Conservation (phyloP, 92 coral and sea anemone genomes). For the Chrysogorgia sp. region DNA sequence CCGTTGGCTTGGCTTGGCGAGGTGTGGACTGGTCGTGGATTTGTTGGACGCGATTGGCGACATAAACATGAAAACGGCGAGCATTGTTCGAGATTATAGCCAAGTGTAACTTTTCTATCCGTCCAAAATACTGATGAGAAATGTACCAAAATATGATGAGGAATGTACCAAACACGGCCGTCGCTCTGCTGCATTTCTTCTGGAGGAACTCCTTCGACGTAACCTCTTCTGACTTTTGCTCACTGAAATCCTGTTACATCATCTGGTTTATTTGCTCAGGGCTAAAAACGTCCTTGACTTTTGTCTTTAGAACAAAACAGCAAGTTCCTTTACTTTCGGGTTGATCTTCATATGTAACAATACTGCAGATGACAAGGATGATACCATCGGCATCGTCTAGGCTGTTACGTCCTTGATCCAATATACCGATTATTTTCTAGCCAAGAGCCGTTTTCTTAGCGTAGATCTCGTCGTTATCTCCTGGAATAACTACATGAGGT, state of each 20-base stretch:
- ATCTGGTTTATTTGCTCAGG: constrained; percentile 45
- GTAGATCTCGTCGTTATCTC: constrained; percentile 62
- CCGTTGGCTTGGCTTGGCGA: constrained; percentile 41
- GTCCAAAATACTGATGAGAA: constrained; percentile 50
- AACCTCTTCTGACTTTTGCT: constrained; percentile 6
- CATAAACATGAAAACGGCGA: constrained; percentile 43
- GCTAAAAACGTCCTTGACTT: constrained; percentile 44
- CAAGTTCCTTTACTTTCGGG: constrained; percentile 13
- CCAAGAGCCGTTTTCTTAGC: constrained; percentile 57
- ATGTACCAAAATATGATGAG: constrained; percentile 45
- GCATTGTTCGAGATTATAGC: constrained; percentile 21
- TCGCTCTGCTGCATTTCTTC: constrained; percentile 9
- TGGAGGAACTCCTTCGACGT: constrained; percentile 28
- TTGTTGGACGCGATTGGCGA: constrained; percentile 43
- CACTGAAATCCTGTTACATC: constrained; percentile 48
- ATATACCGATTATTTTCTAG: constrained; percentile 56
- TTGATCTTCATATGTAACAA: no score
- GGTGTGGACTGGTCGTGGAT: constrained; percentile 46
- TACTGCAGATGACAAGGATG: no score
- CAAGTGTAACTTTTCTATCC: constrained; percentile 41
- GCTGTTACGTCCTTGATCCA: no score
- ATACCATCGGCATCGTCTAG: no score
- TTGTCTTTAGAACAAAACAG: constrained; percentile 47
- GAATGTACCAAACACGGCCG: constrained; percentile 47
- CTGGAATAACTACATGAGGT: constrained; percentile 64